These are phyloP conservation scores for Euura lappo DNA, from an alignment of 1,140 invertebrate species.

Conservation along the genomic window DNA sequence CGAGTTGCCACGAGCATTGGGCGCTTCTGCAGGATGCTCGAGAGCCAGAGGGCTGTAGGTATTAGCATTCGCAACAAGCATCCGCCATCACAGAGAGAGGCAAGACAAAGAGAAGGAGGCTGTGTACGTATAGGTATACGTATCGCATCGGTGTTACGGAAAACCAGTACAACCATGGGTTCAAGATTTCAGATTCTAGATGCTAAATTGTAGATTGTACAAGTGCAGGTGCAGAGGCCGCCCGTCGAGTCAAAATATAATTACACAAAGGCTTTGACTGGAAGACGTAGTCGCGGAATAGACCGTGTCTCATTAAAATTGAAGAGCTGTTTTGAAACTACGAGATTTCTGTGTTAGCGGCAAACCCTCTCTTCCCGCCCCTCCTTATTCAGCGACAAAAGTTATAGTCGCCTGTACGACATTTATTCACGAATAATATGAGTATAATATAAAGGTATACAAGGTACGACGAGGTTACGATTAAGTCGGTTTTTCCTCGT, in stretches of 20 bases:
- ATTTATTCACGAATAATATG: neutral
- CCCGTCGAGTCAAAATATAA: slow-evolving; percentile 60
- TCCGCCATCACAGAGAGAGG: slow-evolving; percentile 17
- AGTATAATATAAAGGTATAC: neutral
- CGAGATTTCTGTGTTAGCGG: slow-evolving; percentile 56
- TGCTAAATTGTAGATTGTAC: neutral
- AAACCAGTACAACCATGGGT: neutral
- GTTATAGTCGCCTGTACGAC: neutral
- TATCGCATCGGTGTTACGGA: too few relatives aligned
- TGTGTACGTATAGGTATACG: too few relatives aligned
- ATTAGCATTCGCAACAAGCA: slow-evolving; percentile 52
- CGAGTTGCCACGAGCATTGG: slow-evolving; percentile 6
- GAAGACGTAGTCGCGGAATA: slow-evolving; percentile 56
- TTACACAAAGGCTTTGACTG: slow-evolving; percentile 58
- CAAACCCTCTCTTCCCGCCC: slow-evolving; percentile 28
- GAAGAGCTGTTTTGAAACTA: slow-evolving; percentile 60
- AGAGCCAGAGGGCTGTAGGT: slow-evolving; percentile 31
- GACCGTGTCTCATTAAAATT: slow-evolving; percentile 60
- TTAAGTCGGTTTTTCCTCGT: neutral
- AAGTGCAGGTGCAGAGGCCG: slow-evolving; percentile 8
- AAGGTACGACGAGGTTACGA: neutral
- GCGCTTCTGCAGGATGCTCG: slow-evolving; percentile 1
- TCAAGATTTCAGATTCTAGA: neutral
- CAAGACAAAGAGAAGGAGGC: slow-evolving; percentile 14
- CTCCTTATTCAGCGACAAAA: slow-evolving; percentile 4